Base-by-base conservation (phyloP, 2,797 vertebrate genomes). In the Botia almorhae region DNA sequence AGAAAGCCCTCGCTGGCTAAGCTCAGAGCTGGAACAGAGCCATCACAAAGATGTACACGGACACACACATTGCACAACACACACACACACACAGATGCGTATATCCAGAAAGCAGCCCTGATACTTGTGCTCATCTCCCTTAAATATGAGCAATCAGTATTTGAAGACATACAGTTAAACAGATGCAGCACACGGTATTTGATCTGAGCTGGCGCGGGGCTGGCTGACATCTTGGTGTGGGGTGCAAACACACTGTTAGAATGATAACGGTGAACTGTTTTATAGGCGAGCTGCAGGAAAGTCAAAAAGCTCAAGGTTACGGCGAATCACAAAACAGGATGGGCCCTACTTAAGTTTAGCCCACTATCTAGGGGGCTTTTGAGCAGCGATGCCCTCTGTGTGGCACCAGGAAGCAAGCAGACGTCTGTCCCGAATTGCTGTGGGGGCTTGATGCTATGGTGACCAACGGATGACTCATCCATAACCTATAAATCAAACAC, bases 281-380 rank as follows among this genome's bases (percentile, higher is more conserved):
- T 83, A 46, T 82, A 82, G 26, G 82, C 86, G 87, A 81, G 83
- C 78, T 88, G 85, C 87, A 90, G 91, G 88, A 92, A 91, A 91
- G 88, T 91, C 87, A 89, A 80, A 86, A 68, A 60, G 87, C 89
- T 92, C 93, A 94, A 93, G 93, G 93, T 90, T 88, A 87, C 82
- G 58, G 81, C 85, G 61, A 86, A 86, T 84, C 91, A 87, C 91
- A 93, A 93, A 94, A 94, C 93, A 94, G 93, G 93, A 94, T 93
- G 91, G 85, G 86, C 91, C 86, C 82, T 73, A 87, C 82, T 89
- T 88, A 87, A 85, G 76, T 86, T 86, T 74, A 81, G 33, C 84
- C 90, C 83, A 83, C 88, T 90, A 91, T 91, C 91, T 89, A 46
- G 85, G 89, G 87, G 29, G 87, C 85, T 87, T 82, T 86, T 88